Base-by-base conservation (phyloP, 2,113 vertebrate species). In the Mustela lutreola region DNA sequence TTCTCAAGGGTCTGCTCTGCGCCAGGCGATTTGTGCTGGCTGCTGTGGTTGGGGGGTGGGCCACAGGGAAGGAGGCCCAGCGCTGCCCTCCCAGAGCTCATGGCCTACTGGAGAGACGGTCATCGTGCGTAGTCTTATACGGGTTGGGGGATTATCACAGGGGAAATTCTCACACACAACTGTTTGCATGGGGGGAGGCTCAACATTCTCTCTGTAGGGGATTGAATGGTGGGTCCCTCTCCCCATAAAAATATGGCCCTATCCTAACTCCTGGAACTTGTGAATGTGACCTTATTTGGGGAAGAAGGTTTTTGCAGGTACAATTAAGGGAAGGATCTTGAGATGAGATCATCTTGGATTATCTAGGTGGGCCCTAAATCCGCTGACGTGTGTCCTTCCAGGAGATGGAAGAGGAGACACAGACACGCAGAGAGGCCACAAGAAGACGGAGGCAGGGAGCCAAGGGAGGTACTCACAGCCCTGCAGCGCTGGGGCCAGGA, bases 21-120 rank as follows among this genome's bases (percentile, higher is more conserved):
- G 62, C 31, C 85, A 42, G 50, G 75, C 7, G 2, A 50, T 0
- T 42, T 42, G 24, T 4, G 62, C 31, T 28, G 60, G 92, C n/a
- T 48, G 18, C 63, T 4, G 53, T 3, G 45, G 31, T 8, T 48
- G 45, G 15, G 84, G 79, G 15, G 15, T 4, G 78, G 15, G 79
- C 21, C 28, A 33, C 14, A 5, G 56, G 0, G 8, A 28, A 11
- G 50, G 8, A 71, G 21, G 0, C 75, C 70, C 4, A 5, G 26
- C 12, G 0, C 50, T 16, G 31, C n/a, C 42, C 28, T 65, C 28
- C 84, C 60, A 28, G 28, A 33, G 94, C 45, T 84, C 58, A 28
- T 11, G 3, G 36, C 83, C 71, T 70, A 36, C 39, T 31, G 88
- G 75, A 81, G n/a, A 56, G 56, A 33, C 42, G 6, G 39, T 26